phyloP scores from a whole-genome alignment of 2,797 vertebrate species.

The Tauraco hartlaubi region DNA sequence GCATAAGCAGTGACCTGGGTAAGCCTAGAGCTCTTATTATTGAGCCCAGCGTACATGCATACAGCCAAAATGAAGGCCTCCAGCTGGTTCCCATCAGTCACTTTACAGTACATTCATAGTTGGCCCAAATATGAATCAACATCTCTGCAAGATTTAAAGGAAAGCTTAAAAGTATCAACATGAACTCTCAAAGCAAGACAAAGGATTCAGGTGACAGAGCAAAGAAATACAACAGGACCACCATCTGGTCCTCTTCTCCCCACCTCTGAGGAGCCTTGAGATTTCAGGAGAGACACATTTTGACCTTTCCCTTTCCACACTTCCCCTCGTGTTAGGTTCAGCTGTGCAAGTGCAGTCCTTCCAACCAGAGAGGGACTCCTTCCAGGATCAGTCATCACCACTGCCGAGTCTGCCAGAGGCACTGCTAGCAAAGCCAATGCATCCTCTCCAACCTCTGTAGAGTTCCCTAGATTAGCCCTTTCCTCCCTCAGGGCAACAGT shows the following conservation, averaged over 20 bases:
- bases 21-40: neutral
- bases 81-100: neutral
- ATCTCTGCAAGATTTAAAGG: neutral
- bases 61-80: neutral
- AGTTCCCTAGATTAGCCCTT: slow-evolving; percentile 27
- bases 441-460: slow-evolving; percentile 37
- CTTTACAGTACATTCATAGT: neutral
- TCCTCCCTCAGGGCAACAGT: slow-evolving; percentile 6
- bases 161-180: neutral
- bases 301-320: slow-evolving; percentile 18
- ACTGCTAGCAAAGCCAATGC: slow-evolving; percentile 22
- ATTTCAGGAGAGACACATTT: neutral
- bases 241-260: neutral
- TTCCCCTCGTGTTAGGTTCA: neutral
- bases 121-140: neutral
- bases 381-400: slow-evolving; percentile 55
- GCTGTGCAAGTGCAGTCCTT: slow-evolving; percentile 8
- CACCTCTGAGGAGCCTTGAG: neutral
- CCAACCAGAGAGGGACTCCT: neutral
- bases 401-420: neutral
- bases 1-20: neutral
- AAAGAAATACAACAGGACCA: neutral
- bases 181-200: neutral
- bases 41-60: neutral
- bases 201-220: neutral